Base-by-base conservation (phyloP, 2,113 vertebrate species). In the Rhagologus leucostigma region DNA sequence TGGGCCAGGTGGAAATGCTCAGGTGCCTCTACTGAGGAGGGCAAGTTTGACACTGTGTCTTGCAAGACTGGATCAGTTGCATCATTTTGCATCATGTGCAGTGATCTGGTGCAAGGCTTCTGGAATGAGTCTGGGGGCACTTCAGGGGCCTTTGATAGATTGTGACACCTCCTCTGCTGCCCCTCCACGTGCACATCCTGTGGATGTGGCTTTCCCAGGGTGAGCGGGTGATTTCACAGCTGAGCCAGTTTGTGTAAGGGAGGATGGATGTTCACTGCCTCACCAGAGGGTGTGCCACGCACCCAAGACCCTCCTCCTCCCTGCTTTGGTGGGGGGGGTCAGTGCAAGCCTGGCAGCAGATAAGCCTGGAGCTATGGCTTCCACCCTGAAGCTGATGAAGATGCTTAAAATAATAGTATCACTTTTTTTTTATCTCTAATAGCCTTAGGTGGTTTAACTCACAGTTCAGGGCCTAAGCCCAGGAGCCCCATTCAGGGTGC, bases 101-200 rank as follows among this genome's bases (percentile, higher is more conserved):
- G 29, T 19, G 7, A 10, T 39, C n/a, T 47, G 18, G 9, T 23
- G 23, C 29, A 64, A 55, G 19, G 19, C 15, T 16, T 56, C 41
- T 41, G 59, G 69, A 63, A 39, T n/a, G 15, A 47, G 23, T 24
- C 15, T 23, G n/a, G 23, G 24, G 12, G 19, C 21, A 47, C 12
- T 47, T 29, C 41, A 64, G n/a, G 69, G 7, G 23, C 13, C 23
- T 47, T 74, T 64, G 19, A 11, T 46, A 22, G 47, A 33, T 39
- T 73, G 47, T 37, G 18, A 22, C 12, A 29, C 23, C 15, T 46
- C 15, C 23, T 47, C 23, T 64, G 11, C 23, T 27, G 14, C 29
- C 9, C 42, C 23, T 64, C 29, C 59, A 27, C 0, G 0, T 30
- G 12, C 6, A 29, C 8, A 8, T 19, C 30, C 50, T 12, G 12